Percentiles rank a stretch among this genome's conserved stretches.
These are phyloP conservation scores for Athene noctua DNA, from an alignment of 2,113 vertebrate species.

Conservation along the genomic window DNA sequence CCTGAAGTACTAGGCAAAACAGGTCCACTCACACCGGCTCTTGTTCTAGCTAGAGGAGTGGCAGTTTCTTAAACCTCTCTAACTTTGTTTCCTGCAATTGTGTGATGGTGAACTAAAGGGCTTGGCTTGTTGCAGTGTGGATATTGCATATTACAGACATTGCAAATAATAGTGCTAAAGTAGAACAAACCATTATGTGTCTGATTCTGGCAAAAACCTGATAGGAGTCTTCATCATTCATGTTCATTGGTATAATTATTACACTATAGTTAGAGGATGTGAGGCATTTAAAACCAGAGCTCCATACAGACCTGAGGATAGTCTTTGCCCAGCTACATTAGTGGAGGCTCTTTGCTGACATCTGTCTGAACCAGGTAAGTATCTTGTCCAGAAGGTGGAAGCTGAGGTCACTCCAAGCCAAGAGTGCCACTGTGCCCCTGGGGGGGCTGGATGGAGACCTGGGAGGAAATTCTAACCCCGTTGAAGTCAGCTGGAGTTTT, in stretches of 20 bases:
- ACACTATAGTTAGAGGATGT: background rate
- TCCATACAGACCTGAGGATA: background rate
- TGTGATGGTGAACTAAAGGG: background rate
- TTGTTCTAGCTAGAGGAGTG: background rate
- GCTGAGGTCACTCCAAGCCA: background rate
- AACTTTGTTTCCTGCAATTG: background rate
- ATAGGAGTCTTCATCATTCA: background rate
- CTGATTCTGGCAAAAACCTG: background rate
- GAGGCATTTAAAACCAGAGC: background rate
- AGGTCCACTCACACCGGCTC: background rate
- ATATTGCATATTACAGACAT: background rate
- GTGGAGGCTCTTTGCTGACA: background rate
- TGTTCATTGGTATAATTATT: background rate
- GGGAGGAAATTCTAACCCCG: background rate
- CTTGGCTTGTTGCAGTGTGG: background rate
- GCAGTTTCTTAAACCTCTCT: background rate
- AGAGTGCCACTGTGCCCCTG: background rate
- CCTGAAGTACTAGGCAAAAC: background rate
- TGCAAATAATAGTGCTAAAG: background rate
- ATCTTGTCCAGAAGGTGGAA: background rate
- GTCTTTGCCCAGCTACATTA: background rate
- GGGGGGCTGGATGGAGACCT: background rate
- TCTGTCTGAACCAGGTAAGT: background rate
- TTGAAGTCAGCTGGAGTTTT: constrained; percentile 26
- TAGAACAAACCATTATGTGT: background rate